Evolutionary conservation across 2,888 invertebrate genomes (phyloP), one percentile per base, ranked within the genome.

Genomic region (Clitarchus hookeri): DNA sequence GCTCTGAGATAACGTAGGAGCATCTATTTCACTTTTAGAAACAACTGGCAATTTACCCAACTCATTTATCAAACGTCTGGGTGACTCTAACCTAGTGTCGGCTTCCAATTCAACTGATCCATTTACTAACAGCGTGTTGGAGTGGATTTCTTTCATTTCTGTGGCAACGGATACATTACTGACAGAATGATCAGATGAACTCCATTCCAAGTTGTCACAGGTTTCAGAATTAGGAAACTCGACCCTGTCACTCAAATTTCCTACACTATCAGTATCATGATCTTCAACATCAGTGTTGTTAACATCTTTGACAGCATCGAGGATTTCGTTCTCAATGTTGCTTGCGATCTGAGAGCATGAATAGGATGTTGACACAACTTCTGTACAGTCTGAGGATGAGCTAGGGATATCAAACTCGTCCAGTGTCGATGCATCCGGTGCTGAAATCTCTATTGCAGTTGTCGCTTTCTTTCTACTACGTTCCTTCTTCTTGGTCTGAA

Each of bases 111-210:
- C 85, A 77, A 84, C 80, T n/a, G 53, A 88, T 85, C 65, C 83
- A 36, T 16, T 87, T 26, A 82, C 84, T 26, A 83, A 79, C 77
- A 82, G 85, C 27, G 27, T 79, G 25, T 83, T 86, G 9, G 87
- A 86, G 54, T 90, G 89, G 84, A 90, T 90, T 86, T 91, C 90
- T 84, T 90, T 91, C 16, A 89, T 86, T 86, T 91, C 91, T 9
- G 90, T 91, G 48, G 91, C 91, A 27, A 91, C 91, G 12, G 91
- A 90, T 36, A 65, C 16, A 65, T 65, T 65, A 65, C n/a, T 65
- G 3, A 65, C 65, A 23, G 65, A 65, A 65, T 65, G 65, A 65
- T 65, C 65, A n/a, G 65, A 65, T n/a, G 65, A 19, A 65, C 65
- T 65, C 65, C 65, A 65, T 65, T 65, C 65, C 65, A 65, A 65